Conservation (phyloP, 2,797 vertebrate species). For the Scleropages formosus region DNA sequence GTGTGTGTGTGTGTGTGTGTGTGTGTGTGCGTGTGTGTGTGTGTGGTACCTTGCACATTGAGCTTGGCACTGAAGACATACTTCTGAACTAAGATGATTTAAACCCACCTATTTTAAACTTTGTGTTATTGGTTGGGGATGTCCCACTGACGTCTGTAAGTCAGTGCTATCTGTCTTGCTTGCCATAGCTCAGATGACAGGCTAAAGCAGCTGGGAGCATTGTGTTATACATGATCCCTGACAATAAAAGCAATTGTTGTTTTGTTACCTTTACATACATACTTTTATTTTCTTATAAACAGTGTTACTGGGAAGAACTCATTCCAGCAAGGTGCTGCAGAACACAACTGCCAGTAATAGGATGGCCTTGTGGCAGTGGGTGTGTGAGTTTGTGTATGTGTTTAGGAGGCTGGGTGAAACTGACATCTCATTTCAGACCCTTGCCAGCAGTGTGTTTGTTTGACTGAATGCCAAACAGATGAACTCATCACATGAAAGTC, state of each 20-base stretch:
- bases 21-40: no score
- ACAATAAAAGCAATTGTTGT: slow-evolving; percentile 20
- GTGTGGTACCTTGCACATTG: no score
- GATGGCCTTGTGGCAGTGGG: no score
- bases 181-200: not conserved
- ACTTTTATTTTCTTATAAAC: slow-evolving; percentile 10
- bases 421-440: not conserved
- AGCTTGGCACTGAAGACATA: no score
- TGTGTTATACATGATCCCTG: slow-evolving; percentile 11
- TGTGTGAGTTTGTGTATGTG: not conserved
- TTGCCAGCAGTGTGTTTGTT: not conserved
- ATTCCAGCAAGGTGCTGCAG: not conserved
- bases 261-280: slow-evolving; percentile 20
- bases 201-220: not conserved
- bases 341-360: not conserved
- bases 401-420: not conserved
- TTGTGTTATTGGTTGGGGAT: not conserved
- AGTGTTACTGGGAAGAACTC: not conserved
- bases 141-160: no score
- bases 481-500: not conserved
- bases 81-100: no score
- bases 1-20: no score
- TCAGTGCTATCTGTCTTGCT: not conserved
- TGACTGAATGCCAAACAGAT: no score
- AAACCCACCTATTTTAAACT: not conserved